A percentile compares a stretch with the other conserved stretches of the same genome.
Conservation (phyloP, 23 tunicate species). For the Diplosoma virens region DNA sequence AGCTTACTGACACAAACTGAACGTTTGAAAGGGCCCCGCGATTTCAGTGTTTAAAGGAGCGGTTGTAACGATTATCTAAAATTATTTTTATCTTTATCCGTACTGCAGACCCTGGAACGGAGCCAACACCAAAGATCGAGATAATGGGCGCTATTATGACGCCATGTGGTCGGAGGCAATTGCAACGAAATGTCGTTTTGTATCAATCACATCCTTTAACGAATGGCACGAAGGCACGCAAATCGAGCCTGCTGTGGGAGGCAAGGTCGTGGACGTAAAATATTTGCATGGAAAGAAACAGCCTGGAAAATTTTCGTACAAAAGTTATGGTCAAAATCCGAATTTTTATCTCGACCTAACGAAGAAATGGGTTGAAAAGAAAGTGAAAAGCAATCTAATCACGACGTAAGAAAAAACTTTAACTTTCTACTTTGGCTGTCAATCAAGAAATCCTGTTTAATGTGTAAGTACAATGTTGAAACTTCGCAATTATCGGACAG, state of each 20-base stretch:
- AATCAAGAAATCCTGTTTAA: too few relatives aligned
- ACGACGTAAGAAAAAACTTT: too few relatives aligned
- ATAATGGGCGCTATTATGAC: slow-evolving; percentile 55
- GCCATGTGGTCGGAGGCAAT: slow-evolving; percentile 46
- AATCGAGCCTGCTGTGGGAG: slow-evolving; percentile 78
- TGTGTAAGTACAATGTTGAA: too few relatives aligned
- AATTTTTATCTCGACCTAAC: slow-evolving; percentile 60
- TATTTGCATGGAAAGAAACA: background rate
- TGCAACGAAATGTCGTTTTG: slow-evolving; percentile 4
- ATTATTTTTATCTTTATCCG: too few relatives aligned
- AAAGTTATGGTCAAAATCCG: slow-evolving; percentile 49
- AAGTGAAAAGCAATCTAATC: too few relatives aligned
- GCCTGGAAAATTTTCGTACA: slow-evolving; percentile 34
- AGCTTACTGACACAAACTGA: too few relatives aligned
- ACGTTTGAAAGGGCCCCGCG: too few relatives aligned
- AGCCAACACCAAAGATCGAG: slow-evolving; percentile 46
- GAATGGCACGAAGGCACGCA: slow-evolving; percentile 99
- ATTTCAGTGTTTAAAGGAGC: too few relatives aligned
- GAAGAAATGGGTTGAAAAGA: slow-evolving; percentile 29
- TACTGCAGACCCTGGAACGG: slow-evolving; percentile 87
- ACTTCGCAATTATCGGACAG: too few relatives aligned
- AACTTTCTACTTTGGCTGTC: too few relatives aligned
- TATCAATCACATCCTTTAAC: slow-evolving; percentile 88
- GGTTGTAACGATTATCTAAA: too few relatives aligned
- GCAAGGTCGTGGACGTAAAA: background rate